Percentiles rank a stretch among this genome's conserved stretches.
phyloP scores from a whole-genome alignment of 2,113 vertebrate species.

The Oreocharis arfaki region DNA sequence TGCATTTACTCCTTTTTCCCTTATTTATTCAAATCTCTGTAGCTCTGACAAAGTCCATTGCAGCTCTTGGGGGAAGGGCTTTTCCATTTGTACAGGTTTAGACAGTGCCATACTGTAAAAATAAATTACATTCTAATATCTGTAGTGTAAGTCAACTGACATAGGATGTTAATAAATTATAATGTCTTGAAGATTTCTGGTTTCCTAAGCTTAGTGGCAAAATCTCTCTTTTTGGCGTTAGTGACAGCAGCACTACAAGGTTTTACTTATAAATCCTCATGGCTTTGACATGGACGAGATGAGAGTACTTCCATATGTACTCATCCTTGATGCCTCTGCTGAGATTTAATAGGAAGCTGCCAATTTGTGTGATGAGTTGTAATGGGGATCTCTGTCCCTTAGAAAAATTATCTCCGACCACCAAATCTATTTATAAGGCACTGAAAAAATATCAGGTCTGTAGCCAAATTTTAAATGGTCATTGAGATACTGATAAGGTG shows the following conservation, averaged over 20 bases:
- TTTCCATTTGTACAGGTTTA: neutral
- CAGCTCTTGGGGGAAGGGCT: neutral
- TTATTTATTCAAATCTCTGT: neutral
- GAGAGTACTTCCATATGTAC: neutral
- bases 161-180: neutral
- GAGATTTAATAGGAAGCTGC: slow-evolving; percentile 12
- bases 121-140: slow-evolving; percentile 2
- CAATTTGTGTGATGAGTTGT: neutral
- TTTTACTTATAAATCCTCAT: neutral
- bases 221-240: neutral
- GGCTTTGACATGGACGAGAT: neutral
- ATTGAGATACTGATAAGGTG: neutral
- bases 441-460: neutral
- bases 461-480: neutral
- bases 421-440: neutral
- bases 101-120: neutral
- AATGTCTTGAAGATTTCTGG: neutral
- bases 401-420: neutral
- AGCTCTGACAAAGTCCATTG: neutral
- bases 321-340: neutral
- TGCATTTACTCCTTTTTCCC: neutral
- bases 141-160: neutral
- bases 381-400: neutral
- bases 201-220: neutral
- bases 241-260: neutral